phyloP scores from a whole-genome alignment of 2,113 vertebrate species.

The Willisornis vidua region DNA sequence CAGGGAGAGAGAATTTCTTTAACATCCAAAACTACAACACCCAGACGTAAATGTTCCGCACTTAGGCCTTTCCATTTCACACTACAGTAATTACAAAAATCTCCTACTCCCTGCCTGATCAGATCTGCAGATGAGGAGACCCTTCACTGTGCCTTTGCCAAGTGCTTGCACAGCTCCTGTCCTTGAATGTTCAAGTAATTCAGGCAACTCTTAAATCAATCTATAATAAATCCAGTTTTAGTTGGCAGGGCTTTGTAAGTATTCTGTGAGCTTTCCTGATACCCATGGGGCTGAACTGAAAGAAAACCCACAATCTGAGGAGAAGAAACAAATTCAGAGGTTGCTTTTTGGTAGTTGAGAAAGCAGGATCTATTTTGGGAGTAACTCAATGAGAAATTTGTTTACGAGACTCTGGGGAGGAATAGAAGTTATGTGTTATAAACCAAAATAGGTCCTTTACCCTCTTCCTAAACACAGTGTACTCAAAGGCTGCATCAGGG shows the following conservation, averaged over 20 bases:
- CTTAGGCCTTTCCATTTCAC: not conserved
- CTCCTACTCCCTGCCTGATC: not conserved
- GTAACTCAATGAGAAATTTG: conserved; percentile 40
- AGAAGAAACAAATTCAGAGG: conserved; percentile 9
- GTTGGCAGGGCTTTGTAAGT: conserved; percentile 14
- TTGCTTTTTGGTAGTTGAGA: conserved; percentile 8
- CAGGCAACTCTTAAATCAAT: conserved; percentile 12
- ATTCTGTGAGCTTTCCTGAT: not conserved
- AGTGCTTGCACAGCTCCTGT: not conserved
- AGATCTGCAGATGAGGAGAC: not conserved
- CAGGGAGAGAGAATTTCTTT: too few relatives aligned
- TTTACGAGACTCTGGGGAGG: conserved; percentile 27
- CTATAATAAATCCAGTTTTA: conserved; percentile 12
- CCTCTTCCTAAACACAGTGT: not conserved
- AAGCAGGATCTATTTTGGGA: conserved; percentile 30
- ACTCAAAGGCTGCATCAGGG: not conserved
- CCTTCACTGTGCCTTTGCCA: not conserved
- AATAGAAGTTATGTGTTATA: conserved; percentile 8
- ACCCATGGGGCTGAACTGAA: not conserved
- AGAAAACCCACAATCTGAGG: not conserved
- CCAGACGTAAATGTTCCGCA: not conserved
- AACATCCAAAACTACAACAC: too few relatives aligned
- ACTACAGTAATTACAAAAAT: not conserved
- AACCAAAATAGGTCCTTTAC: conserved; percentile 40
- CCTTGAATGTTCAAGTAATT: conserved; percentile 4